Conservation (phyloP, 37 sponge, comb jelly and placozoan genomes). For the Petrosia ficiformis region DNA sequence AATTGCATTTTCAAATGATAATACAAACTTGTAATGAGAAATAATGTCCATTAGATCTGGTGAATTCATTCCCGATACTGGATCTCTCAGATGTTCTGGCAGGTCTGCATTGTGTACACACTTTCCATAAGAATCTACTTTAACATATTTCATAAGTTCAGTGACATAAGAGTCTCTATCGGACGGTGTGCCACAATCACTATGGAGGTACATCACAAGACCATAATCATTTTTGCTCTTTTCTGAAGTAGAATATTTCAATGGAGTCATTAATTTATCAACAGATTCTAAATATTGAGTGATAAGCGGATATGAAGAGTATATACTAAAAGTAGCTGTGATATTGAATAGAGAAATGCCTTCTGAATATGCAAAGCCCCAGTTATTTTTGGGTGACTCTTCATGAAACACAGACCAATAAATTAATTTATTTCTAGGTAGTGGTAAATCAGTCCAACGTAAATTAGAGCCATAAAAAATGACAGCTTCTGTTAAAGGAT, state of each 20-base stretch:
- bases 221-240: constrained; percentile 54
- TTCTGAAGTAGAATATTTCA: constrained; percentile 12
- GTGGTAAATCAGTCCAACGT: constrained; percentile 65
- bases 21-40: constrained; percentile 73
- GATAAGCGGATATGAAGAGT: constrained; percentile 62
- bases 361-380: constrained; percentile 44
- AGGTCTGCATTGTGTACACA: constrained; percentile 82
- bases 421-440: constrained; percentile 58
- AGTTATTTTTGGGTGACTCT: constrained; percentile 89
- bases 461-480: constrained; percentile 71
- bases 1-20: constrained; percentile 83
- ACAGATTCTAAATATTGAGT: constrained; percentile 65
- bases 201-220: constrained; percentile 63
- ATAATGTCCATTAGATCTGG: constrained; percentile 43
- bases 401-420: constrained; percentile 83
- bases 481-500: constrained; percentile 50
- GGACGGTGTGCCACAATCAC: constrained; percentile 75
- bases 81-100: constrained; percentile 53
- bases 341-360: constrained; percentile 73
- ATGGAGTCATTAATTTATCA: constrained; percentile 31
- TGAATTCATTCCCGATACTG: constrained; percentile 20
- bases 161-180: constrained; percentile 76
- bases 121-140: constrained; percentile 76
- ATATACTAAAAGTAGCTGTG: constrained; percentile 72
- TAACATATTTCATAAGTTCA: constrained; percentile 81